Base-by-base conservation (phyloP, 2,888 invertebrate species). In the Cephus rjabovi region DNA sequence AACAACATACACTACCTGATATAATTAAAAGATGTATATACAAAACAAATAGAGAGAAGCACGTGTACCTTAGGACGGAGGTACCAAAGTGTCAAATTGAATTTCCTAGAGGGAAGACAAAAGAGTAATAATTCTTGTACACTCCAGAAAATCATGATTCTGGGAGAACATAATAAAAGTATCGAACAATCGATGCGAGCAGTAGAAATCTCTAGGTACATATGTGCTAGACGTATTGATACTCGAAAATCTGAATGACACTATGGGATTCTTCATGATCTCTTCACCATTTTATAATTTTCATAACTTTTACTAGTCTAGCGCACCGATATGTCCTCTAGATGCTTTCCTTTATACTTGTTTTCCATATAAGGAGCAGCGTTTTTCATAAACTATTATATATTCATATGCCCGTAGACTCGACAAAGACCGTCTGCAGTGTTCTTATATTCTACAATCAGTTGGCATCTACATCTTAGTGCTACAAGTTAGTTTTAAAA, bases 271-370 rank as follows among this genome's bases (percentile, higher is more conserved):
- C 30, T 4, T 33, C 6, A 11, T 11, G 12, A 30, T 15, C 34
- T 3, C 1, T 71, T 71, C 23, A 30, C 6, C 4, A 9, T 71
- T 71, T 34, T 30, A 71, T 3, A 9, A 71, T 71, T 30, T 11
- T 71, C 12, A 71, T 30, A 15, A 15, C 30, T 23, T 1, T 56
- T 23, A 56, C 56, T 56, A 23, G 9, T 9, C 23, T 2, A 35
- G 23, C 23, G 74, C 37, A 84, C 77, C 80, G 84, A 86, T 86
- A 86, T 86, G 86, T 86, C 74, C 79, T 85, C 81, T 40, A 79
- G 82, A 80, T 81, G 82, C 70, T 68, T 74, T 79, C 35, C 80
- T 77, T 75, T 34, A 75, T 81, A 23, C 23, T 15, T 23, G 2
- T 15, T 9, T 9, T 23, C 0, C 4, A 23, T 23, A 23, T 2